These are phyloP conservation scores for Coracias cyanogaster DNA, from an alignment of 2,797 vertebrate species.

Conservation along the genomic window DNA sequence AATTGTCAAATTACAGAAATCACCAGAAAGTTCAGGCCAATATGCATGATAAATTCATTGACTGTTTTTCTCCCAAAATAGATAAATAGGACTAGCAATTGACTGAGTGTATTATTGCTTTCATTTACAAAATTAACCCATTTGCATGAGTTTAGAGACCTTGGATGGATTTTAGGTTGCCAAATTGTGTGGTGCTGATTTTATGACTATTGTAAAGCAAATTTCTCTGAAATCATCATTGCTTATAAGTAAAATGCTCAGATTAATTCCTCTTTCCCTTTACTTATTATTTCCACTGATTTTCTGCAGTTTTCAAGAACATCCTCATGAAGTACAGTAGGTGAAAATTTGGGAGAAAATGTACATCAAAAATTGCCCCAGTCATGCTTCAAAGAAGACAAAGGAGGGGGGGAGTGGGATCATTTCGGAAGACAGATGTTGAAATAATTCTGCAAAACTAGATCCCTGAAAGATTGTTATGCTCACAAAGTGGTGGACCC, in stretches of 20 bases:
- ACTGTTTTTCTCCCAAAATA: background rate
- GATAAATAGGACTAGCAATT: constrained; percentile 5
- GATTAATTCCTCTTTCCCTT: background rate
- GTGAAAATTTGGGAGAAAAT: background rate
- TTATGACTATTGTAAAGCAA: background rate
- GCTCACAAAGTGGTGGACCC: background rate
- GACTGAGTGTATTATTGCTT: background rate
- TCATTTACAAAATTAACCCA: background rate
- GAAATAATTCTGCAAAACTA: background rate
- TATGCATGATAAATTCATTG: constrained; percentile 4
- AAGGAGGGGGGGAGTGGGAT: background rate
- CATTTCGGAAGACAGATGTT: background rate
- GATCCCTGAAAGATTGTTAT: background rate
- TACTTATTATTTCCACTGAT: background rate
- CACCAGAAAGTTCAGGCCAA: constrained; percentile 9
- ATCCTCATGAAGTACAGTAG: background rate
- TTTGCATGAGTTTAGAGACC: background rate
- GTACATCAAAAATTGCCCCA: background rate
- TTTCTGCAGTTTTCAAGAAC: background rate
- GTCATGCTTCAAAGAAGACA: background rate
- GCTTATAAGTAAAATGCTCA: background rate
- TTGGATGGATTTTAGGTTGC: background rate
- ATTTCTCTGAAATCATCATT: background rate
- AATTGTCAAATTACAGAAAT: constrained; percentile 53
- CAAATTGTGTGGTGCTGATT: background rate